Evolutionary conservation across 2,797 vertebrate genomes (phyloP), one percentile per base, ranked within the genome.

Genomic region (Phrynocephalus guinanensis): DNA sequence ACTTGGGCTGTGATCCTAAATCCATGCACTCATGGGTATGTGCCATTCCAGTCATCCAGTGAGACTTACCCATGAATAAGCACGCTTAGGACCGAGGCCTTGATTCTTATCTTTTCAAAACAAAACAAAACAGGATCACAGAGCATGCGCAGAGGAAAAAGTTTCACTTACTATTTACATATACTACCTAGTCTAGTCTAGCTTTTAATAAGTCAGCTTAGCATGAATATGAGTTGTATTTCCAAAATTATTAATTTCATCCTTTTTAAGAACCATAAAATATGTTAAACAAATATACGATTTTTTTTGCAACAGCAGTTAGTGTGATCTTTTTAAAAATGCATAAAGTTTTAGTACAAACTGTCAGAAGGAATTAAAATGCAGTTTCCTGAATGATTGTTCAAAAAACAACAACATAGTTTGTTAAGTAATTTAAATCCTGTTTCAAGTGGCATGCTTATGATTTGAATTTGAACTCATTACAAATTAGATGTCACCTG

Each of bases 131-230:
- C 82, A 83, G 95, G 97, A 97, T 97, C 98, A 97, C 96, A 97
- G 96, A 97, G 96, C 99, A 99, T 99, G 99, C 99, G 99, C 95
- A 97, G 97, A 98, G 97, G 96, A 93, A 96, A 96, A 97, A 96
- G 91, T 95, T 96, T 96, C 95, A 96, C 95, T 95, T 96, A 97
- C 96, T 97, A 97, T 97, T 97, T 95, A 97, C 97, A 95, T 94
- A 96, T 94, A 97, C 96, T 97, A 96, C 96, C 98, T 98, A 97
- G 96, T 97, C 98, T 98, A 98, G 96, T 97, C 98, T 98, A 98
- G 96, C 97, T 98, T 96, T 95, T 92, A 96, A 97, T 95, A 97
- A 95, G 97, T 93, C 96, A 96, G 97, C 98, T 99, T 99, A 98
- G 98, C 98, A 99, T 99, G 98, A 99, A 99, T 98, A 99, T 98